Percentiles rank a stretch among this genome's conserved stretches.
Conservation (phyloP, 2,888 invertebrate genomes). For the Oxytorus armatus region DNA sequence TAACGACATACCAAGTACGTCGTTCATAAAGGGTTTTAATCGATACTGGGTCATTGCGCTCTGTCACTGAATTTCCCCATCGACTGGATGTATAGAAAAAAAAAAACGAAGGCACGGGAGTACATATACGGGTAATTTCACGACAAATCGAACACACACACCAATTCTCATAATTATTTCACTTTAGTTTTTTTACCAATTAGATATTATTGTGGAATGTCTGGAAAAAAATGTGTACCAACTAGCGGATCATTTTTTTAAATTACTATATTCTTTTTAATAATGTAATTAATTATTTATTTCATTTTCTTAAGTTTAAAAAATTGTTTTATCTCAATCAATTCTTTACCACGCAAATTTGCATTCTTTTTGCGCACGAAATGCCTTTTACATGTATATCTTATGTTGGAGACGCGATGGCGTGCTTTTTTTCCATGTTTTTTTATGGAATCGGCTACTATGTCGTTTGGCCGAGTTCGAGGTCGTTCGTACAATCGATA, state of each 20-base stretch:
- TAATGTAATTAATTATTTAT: neutral
- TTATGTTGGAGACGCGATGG: constrained; percentile 34
- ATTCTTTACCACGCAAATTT: too few relatives aligned
- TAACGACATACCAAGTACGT: neutral
- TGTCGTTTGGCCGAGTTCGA: constrained; percentile 40
- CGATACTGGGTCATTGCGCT: constrained; percentile 63
- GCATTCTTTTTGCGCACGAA: constrained; percentile 4
- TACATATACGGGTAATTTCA: neutral
- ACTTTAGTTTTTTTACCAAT: neutral
- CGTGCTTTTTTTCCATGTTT: constrained; percentile 30
- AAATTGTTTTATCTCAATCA: too few relatives aligned
- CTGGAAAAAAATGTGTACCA: neutral
- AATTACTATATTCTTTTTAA: neutral
- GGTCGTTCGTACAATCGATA: constrained; percentile 56
- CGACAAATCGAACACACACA: neutral
- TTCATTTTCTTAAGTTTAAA: too few relatives aligned
- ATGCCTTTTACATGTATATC: constrained; percentile 7
- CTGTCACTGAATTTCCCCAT: constrained; percentile 12
- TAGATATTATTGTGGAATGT: neutral
- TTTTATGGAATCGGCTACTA: constrained; percentile 18
- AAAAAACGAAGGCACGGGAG: constrained; percentile 26
- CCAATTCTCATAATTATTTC: neutral
- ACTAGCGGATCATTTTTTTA: neutral
- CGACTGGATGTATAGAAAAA: neutral
- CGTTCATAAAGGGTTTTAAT: constrained; percentile 41